These are phyloP conservation scores for Neoitamus cyanurus DNA, from an alignment of 2,888 invertebrate species.

Conservation along the genomic window DNA sequence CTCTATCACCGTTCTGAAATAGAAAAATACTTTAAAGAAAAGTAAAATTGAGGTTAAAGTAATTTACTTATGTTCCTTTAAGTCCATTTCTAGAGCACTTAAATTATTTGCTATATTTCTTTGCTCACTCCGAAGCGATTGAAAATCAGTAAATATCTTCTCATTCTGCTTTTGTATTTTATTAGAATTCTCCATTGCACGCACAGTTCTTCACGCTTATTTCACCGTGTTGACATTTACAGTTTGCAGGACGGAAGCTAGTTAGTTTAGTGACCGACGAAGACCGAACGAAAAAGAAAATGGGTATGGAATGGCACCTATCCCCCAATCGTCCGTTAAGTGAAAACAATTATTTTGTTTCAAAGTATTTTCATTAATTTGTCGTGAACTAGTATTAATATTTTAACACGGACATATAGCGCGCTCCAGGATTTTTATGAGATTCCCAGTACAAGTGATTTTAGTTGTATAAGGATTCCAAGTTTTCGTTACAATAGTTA, in stretches of 20 bases:
- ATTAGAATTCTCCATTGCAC: constrained; percentile 61
- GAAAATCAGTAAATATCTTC: constrained; percentile 88
- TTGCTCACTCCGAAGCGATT: constrained; percentile 88
- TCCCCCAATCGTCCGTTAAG: too few relatives aligned
- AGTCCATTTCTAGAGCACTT: constrained; percentile 91
- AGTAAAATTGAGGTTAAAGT: constrained; percentile 54
- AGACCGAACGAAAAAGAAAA: too few relatives aligned
- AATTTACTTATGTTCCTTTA: constrained; percentile 94
- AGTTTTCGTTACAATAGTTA: too few relatives aligned
- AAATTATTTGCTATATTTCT: constrained; percentile 87
- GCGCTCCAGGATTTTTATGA: too few relatives aligned
- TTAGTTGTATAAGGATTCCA: too few relatives aligned
- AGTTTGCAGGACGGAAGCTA: not conserved
- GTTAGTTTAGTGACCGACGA: too few relatives aligned
- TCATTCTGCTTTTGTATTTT: constrained; percentile 70
- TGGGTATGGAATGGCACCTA: too few relatives aligned
- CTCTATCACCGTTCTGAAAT: constrained; percentile 88
- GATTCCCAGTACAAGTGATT: too few relatives aligned
- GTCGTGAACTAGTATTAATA: too few relatives aligned
- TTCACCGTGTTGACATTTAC: not conserved
- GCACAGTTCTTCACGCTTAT: not conserved
- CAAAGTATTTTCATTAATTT: too few relatives aligned
- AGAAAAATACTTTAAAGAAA: not conserved
- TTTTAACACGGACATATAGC: too few relatives aligned
- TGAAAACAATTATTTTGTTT: too few relatives aligned